Conservation (phyloP, 2,797 vertebrate species). For the Centroberyx gerrardi region DNA sequence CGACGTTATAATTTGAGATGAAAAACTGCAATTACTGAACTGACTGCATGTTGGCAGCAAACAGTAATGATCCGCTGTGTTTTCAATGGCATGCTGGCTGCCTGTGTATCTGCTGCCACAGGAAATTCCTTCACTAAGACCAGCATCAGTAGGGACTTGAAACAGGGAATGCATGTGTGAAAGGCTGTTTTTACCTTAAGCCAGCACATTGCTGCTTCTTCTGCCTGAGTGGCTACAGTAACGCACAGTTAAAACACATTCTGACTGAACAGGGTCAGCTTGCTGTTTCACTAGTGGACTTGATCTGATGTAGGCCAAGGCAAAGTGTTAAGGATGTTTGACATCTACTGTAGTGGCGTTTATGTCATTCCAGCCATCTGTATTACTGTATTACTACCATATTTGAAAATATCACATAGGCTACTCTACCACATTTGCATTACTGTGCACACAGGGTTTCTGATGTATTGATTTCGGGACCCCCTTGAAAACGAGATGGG, state of each 20-base stretch:
- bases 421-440: no score
- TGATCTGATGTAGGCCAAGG: conserved; percentile 33
- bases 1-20: not conserved
- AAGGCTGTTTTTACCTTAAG: conserved; percentile 59
- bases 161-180: conserved; percentile 38
- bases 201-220: conserved; percentile 69
- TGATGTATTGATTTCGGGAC: not conserved
- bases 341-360: conserved; percentile 38
- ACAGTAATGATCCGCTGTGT: conserved; percentile 52
- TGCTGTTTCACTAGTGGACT: conserved; percentile 26
- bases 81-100: conserved; percentile 48
- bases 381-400: conserved; percentile 2
- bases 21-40: conserved; percentile 5
- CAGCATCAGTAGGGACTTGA: conserved; percentile 41
- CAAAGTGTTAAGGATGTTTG: conserved; percentile 46
- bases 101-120: conserved; percentile 52
- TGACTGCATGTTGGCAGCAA: conserved; percentile 33
- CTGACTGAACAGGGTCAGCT: conserved; percentile 81
- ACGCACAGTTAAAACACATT: conserved; percentile 67
- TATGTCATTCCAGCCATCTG: not conserved
- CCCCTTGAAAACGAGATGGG: no score
- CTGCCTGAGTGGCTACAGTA: conserved; percentile 62
- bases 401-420: conserved; percentile 15
- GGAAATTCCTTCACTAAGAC: conserved; percentile 64
- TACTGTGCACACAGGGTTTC: not conserved